Evolutionary conservation across 2,113 vertebrate species (phyloP).

Genomic region (Ceyx melanurus): DNA sequence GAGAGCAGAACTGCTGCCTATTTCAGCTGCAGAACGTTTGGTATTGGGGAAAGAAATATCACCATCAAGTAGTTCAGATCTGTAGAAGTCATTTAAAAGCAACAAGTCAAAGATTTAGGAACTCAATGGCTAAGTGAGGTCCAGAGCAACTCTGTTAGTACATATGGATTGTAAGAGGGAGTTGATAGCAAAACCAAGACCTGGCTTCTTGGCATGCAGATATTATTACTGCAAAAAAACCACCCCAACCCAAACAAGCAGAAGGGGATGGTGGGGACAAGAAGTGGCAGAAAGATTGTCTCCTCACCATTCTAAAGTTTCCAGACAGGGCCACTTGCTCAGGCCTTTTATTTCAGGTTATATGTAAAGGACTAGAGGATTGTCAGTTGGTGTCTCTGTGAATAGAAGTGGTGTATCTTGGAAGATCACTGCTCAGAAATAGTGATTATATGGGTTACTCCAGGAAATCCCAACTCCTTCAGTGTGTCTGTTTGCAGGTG

Average conservation of each 20-base stretch:
- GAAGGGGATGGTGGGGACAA: background rate
- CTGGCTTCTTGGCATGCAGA: background rate
- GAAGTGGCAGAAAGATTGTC: background rate
- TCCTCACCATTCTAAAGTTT: background rate
- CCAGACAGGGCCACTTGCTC: background rate
- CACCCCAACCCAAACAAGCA: background rate
- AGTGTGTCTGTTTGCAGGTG: background rate
- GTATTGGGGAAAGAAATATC: background rate
- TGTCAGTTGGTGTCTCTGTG: background rate
- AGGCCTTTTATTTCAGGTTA: slow-evolving; percentile 9
- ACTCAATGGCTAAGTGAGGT: background rate
- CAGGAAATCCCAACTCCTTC: background rate
- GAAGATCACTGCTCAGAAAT: slow-evolving; percentile 1
- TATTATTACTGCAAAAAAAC: background rate
- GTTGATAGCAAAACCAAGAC: background rate
- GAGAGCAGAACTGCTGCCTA: background rate
- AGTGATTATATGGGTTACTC: background rate
- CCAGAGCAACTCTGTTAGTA: background rate
- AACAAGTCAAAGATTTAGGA: background rate
- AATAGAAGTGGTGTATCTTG: background rate
- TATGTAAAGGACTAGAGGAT: background rate
- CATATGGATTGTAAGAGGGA: background rate
- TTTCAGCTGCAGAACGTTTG: background rate
- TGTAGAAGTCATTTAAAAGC: background rate
- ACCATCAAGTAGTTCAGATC: background rate